phyloP scores from a whole-genome alignment of 2,797 vertebrate genomes.

The Pseudochirops cupreus region DNA sequence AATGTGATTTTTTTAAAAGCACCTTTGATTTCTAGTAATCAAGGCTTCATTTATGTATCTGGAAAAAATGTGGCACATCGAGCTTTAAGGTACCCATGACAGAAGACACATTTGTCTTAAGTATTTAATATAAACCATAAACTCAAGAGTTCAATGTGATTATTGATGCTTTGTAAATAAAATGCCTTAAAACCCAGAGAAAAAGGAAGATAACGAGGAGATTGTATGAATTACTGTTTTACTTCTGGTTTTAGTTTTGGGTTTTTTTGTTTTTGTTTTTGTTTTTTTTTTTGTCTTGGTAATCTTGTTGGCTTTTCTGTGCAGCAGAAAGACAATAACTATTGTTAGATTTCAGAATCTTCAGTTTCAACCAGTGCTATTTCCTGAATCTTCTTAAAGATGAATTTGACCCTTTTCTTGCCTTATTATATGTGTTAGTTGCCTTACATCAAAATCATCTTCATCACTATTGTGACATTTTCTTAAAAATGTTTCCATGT shows the following conservation, averaged over 20 bases:
- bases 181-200: constrained; percentile 45
- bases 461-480: neutral
- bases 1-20: constrained; percentile 41
- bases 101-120: constrained; percentile 45
- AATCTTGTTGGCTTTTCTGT: constrained; percentile 41
- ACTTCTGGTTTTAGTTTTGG: constrained; percentile 40
- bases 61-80: constrained; percentile 43
- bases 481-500: neutral
- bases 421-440: neutral
- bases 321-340: constrained; percentile 44
- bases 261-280: constrained; percentile 29
- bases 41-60: neutral
- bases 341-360: neutral
- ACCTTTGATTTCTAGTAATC: constrained; percentile 24
- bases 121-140: neutral
- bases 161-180: constrained; percentile 48
- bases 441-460: constrained; percentile 28
- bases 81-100: neutral
- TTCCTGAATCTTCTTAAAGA: constrained; percentile 15
- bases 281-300: neutral
- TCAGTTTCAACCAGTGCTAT: neutral
- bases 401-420: constrained; percentile 13
- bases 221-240: constrained; percentile 49
- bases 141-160: neutral
- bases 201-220: constrained; percentile 62